A percentile compares a stretch with the other conserved stretches of the same genome.
phyloP scores from a whole-genome alignment of 1,140 invertebrate species.

The Lucilia cuprina region DNA sequence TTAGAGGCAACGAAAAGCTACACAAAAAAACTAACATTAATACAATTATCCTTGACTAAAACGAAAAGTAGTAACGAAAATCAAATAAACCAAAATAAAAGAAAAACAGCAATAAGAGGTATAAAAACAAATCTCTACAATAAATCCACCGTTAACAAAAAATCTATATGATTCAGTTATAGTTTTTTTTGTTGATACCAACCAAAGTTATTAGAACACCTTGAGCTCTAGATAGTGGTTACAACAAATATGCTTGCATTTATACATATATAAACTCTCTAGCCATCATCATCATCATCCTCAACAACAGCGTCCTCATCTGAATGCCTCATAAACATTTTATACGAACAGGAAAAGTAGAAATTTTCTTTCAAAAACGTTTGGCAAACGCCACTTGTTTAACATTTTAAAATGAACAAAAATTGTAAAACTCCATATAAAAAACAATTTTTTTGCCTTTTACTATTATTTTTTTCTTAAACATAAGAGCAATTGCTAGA shows the following conservation, averaged over 20 bases:
- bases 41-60: not conserved
- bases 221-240: not conserved
- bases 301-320: too few relatives aligned
- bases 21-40: not conserved
- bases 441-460: not conserved
- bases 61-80: not conserved
- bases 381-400: slow-evolving; percentile 5
- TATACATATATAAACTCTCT: too few relatives aligned
- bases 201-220: slow-evolving; percentile 14
- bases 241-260: not conserved
- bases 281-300: too few relatives aligned
- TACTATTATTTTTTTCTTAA: not conserved
- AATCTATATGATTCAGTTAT: not conserved
- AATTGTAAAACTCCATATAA: too few relatives aligned
- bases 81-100: not conserved
- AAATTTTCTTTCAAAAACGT: not conserved
- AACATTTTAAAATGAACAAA: not conserved
- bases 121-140: not conserved
- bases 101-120: not conserved
- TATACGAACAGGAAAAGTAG: not conserved
- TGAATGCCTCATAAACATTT: not conserved
- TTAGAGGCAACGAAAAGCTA: not conserved
- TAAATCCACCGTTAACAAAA: not conserved
- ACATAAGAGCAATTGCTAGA: too few relatives aligned
- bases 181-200: not conserved